Evolutionary conservation across 2,888 invertebrate genomes (phyloP).

Genomic region (Portevinia maculata): DNA sequence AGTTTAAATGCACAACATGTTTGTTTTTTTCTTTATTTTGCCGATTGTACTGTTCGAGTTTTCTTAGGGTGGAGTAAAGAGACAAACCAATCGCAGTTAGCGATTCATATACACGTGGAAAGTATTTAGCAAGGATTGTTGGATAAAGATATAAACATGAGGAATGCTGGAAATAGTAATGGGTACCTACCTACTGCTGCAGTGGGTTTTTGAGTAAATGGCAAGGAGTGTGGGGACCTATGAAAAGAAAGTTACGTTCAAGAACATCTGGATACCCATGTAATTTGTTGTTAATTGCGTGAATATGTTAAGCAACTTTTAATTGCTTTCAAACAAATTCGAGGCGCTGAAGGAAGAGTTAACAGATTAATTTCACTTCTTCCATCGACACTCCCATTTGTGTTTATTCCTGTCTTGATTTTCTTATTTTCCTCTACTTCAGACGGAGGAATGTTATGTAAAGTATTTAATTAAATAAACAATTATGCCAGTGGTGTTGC

Average conservation of each 20-base stretch:
- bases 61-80: conserved; percentile 71
- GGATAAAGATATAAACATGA: conserved; percentile 49
- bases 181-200: no score
- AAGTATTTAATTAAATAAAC: conserved; percentile 55
- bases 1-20: conserved; percentile 66
- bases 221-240: not conserved
- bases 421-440: conserved; percentile 7
- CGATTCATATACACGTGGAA: conserved; percentile 56
- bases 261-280: not conserved
- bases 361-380: conserved; percentile 30
- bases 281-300: conserved; percentile 49
- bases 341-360: conserved; percentile 28
- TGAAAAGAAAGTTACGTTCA: conserved; percentile 11
- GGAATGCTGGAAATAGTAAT: conserved; percentile 13
- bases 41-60: not conserved
- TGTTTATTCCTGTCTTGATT: not conserved
- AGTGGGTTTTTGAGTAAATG: not conserved
- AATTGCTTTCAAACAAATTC: conserved; percentile 47
- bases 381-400: conserved; percentile 52
- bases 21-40: conserved; percentile 12
- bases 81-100: conserved; percentile 73
- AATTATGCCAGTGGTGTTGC: conserved; percentile 48
- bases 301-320: conserved; percentile 45
- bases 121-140: conserved; percentile 46
- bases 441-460: conserved; percentile 2